Evolutionary conservation across 2,113 vertebrate species (phyloP).

Genomic region (Tyto alba): DNA sequence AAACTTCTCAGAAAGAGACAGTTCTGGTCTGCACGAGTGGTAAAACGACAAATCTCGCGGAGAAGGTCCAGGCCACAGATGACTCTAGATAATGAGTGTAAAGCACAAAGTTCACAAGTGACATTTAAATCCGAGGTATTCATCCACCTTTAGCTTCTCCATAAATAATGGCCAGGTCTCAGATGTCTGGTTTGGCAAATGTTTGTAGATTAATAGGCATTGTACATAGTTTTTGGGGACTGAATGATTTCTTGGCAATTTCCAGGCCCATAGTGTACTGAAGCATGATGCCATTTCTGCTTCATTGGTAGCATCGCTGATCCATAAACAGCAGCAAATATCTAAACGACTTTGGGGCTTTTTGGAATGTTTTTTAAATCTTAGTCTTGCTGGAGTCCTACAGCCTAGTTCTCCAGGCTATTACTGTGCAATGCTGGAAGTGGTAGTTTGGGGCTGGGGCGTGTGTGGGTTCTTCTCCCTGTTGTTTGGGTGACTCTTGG

Average conservation of each 20-base stretch:
- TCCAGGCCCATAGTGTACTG: not conserved
- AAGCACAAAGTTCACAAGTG: not conserved
- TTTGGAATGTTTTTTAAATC: not conserved
- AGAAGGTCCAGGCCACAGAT: not conserved
- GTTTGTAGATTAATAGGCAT: not conserved
- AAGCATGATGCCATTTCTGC: not conserved
- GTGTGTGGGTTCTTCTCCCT: not conserved
- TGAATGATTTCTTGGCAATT: not conserved
- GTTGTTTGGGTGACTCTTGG: not conserved
- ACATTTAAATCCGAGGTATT: not conserved
- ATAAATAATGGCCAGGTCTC: not conserved
- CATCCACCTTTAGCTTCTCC: not conserved
- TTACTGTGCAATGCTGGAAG: not conserved
- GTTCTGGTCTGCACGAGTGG: not conserved
- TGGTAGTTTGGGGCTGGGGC: not conserved
- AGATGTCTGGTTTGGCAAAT: not conserved
- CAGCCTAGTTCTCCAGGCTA: not conserved
- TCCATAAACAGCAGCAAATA: not conserved
- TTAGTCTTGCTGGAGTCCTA: not conserved
- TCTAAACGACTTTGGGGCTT: not conserved
- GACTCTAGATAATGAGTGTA: not conserved
- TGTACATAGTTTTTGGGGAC: not conserved
- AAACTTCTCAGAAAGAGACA: not conserved
- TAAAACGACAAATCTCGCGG: not conserved
- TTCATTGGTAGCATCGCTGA: not conserved